Evolutionary conservation across 2,888 invertebrate species (phyloP), one percentile per base, ranked within the genome.

Genomic region (Ectropis crepuscularia): DNA sequence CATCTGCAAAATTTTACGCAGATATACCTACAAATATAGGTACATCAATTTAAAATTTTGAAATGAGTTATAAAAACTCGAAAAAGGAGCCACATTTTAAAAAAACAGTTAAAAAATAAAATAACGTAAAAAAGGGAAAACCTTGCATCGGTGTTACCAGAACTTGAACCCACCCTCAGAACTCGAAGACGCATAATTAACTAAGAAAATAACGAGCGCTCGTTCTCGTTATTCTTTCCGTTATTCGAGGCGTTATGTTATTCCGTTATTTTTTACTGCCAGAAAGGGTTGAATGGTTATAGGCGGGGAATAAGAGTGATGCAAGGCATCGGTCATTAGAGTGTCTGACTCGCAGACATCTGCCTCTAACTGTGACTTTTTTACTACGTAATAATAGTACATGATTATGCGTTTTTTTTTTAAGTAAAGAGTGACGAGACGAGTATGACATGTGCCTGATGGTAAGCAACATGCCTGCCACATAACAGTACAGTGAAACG

Each of bases 231-330:
- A 63, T 54, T 63, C 41, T 63, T 63, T 55, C 59, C 58, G 63
- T 58, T 63, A 58, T 54, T 63, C 58, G 63, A 58, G 53, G 53
- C 37, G 61, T 69, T 63, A 67, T 65, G 65, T 55, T 58, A 63
- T 67, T 63, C 61, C 61, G 69, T 69, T 67, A 69, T 65, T 69
- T 69, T 69, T 69, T 63, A 69, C 53, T 60, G 57, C 28, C 60
- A 43, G 41, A 59, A 67, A 69, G 61, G 64, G 64, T 62, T 62
- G 46, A 60, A 69, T 49, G 62, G 66, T 69, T 64, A 63, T 61
- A 50, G 48, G 38, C 47, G 59, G 46, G 58, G 49, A 60, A 61
- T 58, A 53, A 61, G 60, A 47, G 57, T 47, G 36, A 54, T 59
- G 50, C 36, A 12, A 47, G 42, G 42, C 51, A 57, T 48, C 11